A percentile compares a stretch with the other conserved stretches of the same genome.
Evolutionary conservation across 2,113 vertebrate genomes (phyloP).

Genomic region (Zapornia atra): DNA sequence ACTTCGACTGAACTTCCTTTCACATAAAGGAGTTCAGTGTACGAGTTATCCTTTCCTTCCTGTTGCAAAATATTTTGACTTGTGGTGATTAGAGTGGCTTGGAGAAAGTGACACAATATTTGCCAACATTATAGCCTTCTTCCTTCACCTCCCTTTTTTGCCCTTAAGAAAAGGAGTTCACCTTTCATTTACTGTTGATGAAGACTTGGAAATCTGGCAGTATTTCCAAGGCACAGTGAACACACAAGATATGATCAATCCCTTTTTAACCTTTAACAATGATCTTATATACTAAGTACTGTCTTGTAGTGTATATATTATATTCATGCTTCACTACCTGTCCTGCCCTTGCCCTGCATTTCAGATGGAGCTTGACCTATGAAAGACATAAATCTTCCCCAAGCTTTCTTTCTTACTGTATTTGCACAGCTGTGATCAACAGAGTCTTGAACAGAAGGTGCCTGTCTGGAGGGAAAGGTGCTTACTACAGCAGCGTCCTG

Average conservation of each 20-base stretch:
- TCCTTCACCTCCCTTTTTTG: not conserved
- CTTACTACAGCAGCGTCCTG: not conserved
- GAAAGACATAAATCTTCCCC: not conserved
- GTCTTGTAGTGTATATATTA: not conserved
- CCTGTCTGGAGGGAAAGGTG: not conserved
- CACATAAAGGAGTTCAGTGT: conserved; percentile 40
- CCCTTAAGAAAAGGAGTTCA: not conserved
- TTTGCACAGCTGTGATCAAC: not conserved
- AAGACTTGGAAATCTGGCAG: not conserved
- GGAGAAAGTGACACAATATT: conserved; percentile 21
- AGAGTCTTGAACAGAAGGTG: not conserved
- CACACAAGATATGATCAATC: not conserved
- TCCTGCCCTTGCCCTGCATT: not conserved
- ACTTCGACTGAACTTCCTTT: conserved; percentile 54
- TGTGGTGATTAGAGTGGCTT: not conserved
- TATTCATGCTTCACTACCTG: not conserved
- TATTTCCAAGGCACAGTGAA: not conserved
- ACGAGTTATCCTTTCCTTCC: conserved; percentile 53
- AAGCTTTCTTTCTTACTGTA: not conserved
- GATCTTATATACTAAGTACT: not conserved
- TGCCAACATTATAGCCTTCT: conserved; percentile 16
- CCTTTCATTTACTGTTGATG: not conserved
- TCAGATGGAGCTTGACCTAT: not conserved
- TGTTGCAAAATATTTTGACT: conserved; percentile 61
- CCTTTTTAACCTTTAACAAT: not conserved